phyloP scores from a whole-genome alignment of 2,888 invertebrate genomes.

The Pimpla rufipes region DNA sequence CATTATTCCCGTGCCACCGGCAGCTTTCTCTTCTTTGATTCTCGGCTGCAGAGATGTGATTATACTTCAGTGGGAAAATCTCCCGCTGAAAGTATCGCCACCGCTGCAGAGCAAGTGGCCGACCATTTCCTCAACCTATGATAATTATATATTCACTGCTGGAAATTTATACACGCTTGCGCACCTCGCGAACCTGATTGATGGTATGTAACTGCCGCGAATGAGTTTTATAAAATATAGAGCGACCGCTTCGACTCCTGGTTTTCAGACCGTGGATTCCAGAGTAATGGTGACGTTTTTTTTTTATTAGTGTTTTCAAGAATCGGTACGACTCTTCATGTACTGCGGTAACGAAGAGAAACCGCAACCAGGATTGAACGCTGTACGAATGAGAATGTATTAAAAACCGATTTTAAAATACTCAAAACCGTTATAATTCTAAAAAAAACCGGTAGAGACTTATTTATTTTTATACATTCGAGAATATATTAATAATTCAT shows the following conservation, averaged over 20 bases:
- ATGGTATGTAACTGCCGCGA: conserved; percentile 38
- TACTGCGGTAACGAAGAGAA: neutral
- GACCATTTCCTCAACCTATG: conserved; percentile 61
- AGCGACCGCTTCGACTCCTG: neutral
- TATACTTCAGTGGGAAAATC: conserved; percentile 39
- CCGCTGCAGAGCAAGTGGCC: conserved; percentile 1
- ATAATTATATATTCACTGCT: conserved; percentile 57
- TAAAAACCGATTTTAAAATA: neutral
- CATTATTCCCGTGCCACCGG: conserved; percentile 7
- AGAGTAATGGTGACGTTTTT: neutral
- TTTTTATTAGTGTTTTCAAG: neutral
- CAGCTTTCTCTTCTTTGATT: conserved; percentile 60
- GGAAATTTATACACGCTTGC: conserved; percentile 47
- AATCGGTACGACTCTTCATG: neutral
- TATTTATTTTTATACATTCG: no score
- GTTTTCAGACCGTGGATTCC: neutral
- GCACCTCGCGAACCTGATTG: conserved; percentile 46
- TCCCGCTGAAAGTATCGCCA: conserved; percentile 22
- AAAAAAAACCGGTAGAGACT: no score
- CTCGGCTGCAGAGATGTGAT: conserved; percentile 54
- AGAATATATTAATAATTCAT: no score
- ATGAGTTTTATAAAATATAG: conserved; percentile 24
- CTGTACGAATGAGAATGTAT: neutral
- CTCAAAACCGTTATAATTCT: no score
- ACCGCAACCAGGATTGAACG: neutral